A percentile compares a stretch with the other conserved stretches of the same genome.
These are phyloP conservation scores for Megaceryle alcyon DNA, from an alignment of 2,797 vertebrate species.

Conservation along the genomic window DNA sequence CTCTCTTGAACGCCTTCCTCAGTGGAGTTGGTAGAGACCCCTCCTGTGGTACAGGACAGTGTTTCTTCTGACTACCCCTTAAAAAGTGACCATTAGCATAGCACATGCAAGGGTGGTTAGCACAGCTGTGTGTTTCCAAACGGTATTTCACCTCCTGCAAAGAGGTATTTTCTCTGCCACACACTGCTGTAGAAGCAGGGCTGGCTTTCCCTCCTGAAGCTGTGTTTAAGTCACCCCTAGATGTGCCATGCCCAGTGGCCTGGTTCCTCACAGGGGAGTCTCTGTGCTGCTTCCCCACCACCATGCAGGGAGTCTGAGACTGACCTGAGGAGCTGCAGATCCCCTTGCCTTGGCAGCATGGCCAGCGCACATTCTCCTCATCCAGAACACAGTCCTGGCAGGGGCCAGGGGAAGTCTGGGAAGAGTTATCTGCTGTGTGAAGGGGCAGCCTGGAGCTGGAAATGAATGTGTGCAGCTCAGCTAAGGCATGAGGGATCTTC, in stretches of 20 bases:
- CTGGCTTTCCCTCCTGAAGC: neutral
- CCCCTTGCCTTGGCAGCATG: neutral
- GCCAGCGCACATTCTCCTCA: neutral
- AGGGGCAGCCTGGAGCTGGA: neutral
- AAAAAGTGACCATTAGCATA: neutral
- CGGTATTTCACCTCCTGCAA: neutral
- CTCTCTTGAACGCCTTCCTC: conserved; percentile 31
- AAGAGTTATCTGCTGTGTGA: conserved; percentile 44
- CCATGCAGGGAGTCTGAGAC: neutral
- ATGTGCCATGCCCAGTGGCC: neutral
- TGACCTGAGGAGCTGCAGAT: neutral
- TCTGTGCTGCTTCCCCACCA: neutral
- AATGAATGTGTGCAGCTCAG: conserved; percentile 51
- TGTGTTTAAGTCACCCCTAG: neutral
- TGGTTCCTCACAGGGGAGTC: neutral
- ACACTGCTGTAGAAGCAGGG: neutral
- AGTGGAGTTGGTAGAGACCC: neutral
- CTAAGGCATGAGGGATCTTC: conserved; percentile 42
- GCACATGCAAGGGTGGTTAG: neutral
- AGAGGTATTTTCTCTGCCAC: neutral
- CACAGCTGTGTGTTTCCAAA: neutral
- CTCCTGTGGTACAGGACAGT: neutral
- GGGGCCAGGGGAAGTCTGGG: conserved; percentile 73
- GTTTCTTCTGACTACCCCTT: neutral
- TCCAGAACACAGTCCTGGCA: neutral